Evolutionary conservation across 2,113 vertebrate species (phyloP).

Genomic region (Actinemys pallida): DNA sequence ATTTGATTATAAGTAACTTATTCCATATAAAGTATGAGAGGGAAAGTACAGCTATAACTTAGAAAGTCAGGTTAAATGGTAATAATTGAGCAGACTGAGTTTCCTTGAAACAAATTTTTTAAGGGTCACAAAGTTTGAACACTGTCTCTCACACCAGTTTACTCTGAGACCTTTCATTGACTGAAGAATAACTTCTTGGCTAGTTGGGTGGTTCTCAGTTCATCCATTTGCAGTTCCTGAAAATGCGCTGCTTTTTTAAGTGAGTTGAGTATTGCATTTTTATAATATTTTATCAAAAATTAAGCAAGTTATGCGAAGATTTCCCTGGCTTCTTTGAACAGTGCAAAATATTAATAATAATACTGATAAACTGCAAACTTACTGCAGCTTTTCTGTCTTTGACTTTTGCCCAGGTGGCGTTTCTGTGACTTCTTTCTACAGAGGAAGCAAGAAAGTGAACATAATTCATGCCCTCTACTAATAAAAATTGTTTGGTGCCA

Average conservation of each 20-base stretch:
- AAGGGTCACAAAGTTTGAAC: not conserved
- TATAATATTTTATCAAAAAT: not conserved
- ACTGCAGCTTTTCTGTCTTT: not conserved
- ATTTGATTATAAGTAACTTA: not conserved
- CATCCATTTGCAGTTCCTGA: not conserved
- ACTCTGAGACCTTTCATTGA: not conserved
- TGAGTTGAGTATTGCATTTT: not conserved
- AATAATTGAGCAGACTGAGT: not conserved
- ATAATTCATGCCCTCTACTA: constrained; percentile 75
- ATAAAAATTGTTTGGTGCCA: constrained; percentile 87
- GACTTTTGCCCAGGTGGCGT: constrained; percentile 82
- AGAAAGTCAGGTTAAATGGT: not conserved
- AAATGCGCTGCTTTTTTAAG: not conserved
- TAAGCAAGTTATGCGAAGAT: not conserved
- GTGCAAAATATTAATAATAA: not conserved
- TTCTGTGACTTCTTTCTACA: constrained; percentile 73
- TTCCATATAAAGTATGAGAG: not conserved
- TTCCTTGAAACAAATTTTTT: not conserved
- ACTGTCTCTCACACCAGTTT: not conserved
- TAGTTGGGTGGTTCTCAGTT: not conserved
- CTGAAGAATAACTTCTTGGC: not conserved
- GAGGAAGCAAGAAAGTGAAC: constrained; percentile 57
- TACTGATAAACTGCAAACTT: not conserved
- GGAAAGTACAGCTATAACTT: not conserved
- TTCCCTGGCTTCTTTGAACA: not conserved